A percentile compares a stretch with the other conserved stretches of the same genome.
Evolutionary conservation across 2,888 invertebrate genomes (phyloP).

Genomic region (Cephus nigrinus): DNA sequence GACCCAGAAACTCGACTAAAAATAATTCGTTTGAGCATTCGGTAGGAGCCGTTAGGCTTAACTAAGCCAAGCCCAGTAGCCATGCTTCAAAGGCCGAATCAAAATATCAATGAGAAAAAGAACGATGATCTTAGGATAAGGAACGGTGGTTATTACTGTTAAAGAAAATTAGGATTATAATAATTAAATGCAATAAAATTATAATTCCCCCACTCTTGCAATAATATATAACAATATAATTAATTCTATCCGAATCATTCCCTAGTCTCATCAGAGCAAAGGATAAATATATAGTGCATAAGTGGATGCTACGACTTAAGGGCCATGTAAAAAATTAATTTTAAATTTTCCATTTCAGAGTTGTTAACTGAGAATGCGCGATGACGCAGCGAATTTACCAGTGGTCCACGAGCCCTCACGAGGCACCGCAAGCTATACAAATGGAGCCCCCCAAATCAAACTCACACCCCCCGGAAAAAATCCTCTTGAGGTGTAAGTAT

Average conservation of each 20-base stretch:
- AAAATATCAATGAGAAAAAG: not conserved
- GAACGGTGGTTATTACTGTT: no score
- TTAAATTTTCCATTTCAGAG: conserved; percentile 47
- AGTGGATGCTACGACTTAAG: not conserved
- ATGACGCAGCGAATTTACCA: conserved; percentile 65
- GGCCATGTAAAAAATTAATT: not conserved
- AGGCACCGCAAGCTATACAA: conserved; percentile 57
- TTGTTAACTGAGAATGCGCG: conserved; percentile 64
- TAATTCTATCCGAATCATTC: not conserved
- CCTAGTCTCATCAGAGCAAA: not conserved
- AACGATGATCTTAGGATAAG: not conserved
- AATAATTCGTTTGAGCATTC: conserved; percentile 22
- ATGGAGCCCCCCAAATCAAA: conserved; percentile 60
- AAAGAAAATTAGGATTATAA: not conserved
- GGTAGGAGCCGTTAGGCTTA: conserved; percentile 1
- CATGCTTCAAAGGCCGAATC: not conserved
- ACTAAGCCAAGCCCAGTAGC: conserved; percentile 1
- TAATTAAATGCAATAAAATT: not conserved
- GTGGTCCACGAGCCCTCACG: conserved; percentile 61
- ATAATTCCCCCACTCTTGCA: no score
- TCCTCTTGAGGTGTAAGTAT: conserved; percentile 63
- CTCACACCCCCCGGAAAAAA: conserved; percentile 55
- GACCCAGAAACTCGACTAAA: conserved; percentile 41
- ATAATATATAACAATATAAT: not conserved
- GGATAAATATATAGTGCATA: not conserved